Conservation (phyloP, 2,797 vertebrate species). For the Acrossocheilus fasciatus region DNA sequence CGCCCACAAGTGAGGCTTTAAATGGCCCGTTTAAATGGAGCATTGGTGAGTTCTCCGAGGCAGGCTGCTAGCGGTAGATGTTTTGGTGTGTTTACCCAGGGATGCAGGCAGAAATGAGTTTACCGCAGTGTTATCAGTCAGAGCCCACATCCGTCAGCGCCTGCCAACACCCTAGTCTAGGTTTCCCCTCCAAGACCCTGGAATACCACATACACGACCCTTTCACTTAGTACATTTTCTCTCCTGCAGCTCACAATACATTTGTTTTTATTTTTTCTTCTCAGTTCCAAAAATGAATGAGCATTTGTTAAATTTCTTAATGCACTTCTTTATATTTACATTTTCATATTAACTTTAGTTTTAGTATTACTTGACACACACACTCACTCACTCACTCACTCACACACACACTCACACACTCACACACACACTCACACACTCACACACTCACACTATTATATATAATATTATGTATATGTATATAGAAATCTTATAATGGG, state of each 20-base stretch:
- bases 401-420: no score
- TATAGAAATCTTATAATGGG: no score
- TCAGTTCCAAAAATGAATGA: not conserved
- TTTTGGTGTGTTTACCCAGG: slow-evolving; percentile 26
- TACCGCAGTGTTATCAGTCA: slow-evolving; percentile 49
- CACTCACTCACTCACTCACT: no score
- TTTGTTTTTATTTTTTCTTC: not conserved
- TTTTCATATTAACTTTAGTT: not conserved
- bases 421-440: no score
- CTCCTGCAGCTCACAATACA: not conserved
- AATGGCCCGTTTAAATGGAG: slow-evolving; percentile 30
- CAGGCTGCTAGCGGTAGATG: slow-evolving; percentile 3
- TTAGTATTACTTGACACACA: no score
- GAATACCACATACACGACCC: not conserved
- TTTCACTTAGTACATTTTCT: slow-evolving; percentile 7
- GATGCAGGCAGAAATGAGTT: slow-evolving; percentile 37
- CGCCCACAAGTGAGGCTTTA: not conserved
- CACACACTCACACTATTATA: no score
- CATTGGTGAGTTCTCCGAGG: slow-evolving; percentile 18
- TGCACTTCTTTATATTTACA: not conserved
- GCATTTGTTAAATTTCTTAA: no score
- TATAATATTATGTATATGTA: no score
- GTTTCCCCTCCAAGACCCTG: not conserved
- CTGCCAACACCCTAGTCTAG: slow-evolving; percentile 29
- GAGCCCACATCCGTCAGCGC: slow-evolving; percentile 23